These are phyloP conservation scores for Aldrovandia affinis DNA, from an alignment of 2,797 vertebrate genomes.

Conservation along the genomic window DNA sequence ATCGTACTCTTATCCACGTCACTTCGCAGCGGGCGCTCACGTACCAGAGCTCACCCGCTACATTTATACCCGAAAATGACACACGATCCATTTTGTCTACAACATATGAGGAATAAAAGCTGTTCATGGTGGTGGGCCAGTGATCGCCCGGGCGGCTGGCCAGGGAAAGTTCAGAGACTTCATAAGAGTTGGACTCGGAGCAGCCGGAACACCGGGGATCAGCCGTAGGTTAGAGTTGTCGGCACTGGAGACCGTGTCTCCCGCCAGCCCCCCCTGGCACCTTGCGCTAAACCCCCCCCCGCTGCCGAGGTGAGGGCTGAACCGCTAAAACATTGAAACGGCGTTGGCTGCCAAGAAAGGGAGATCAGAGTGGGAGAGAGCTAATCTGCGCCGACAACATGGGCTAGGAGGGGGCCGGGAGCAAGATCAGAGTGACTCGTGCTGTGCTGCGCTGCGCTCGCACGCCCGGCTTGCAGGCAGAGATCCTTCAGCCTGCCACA, in stretches of 20 bases:
- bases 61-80: too few species aligned
- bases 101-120: too few species aligned
- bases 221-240: not conserved
- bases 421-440: not conserved
- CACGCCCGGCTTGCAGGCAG: not conserved
- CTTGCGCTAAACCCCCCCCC: not conserved
- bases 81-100: not conserved
- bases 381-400: conserved; percentile 37
- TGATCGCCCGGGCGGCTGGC: not conserved
- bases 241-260: not conserved
- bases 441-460: not conserved
- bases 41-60: too few species aligned
- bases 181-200: not conserved
- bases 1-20: too few species aligned
- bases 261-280: not conserved
- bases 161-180: not conserved
- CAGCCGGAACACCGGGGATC: too few species aligned
- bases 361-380: conserved; percentile 11
- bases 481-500: not conserved
- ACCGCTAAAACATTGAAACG: conserved; percentile 26
- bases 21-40: too few species aligned
- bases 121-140: not conserved
- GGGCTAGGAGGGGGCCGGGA: conserved; percentile 15
- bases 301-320: conserved; percentile 20
- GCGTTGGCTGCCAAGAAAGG: conserved; percentile 4